These are phyloP conservation scores for Chironomus tentans DNA, from an alignment of 2,888 invertebrate species.

Conservation along the genomic window DNA sequence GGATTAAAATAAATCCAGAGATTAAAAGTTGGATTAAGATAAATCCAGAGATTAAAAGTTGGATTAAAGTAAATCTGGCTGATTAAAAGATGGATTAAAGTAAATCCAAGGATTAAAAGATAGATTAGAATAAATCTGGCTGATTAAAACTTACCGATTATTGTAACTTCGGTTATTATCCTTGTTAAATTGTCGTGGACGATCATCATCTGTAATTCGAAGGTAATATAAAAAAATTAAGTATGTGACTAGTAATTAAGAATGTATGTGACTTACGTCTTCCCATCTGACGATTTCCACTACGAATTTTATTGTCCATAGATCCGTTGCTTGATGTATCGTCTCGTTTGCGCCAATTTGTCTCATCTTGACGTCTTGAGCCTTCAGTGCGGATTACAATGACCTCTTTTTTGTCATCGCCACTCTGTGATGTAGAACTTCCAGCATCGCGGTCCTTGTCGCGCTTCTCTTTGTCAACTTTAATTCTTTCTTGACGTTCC, in stretches of 20 bases:
- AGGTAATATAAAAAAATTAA: not conserved
- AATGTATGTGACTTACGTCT: not conserved
- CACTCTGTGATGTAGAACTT: not conserved
- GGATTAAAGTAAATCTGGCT: not conserved
- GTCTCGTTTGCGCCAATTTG: constrained; percentile 19
- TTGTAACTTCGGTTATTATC: not conserved
- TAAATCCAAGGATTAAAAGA: not conserved
- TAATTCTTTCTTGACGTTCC: constrained; percentile 39
- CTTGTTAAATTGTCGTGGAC: constrained; percentile 14
- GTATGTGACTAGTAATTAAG: not conserved
- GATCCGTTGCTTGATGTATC: constrained; percentile 8
- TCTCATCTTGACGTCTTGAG: constrained; percentile 5
- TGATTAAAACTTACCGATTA: not conserved
- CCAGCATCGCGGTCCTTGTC: constrained; percentile 7
- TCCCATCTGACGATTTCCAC: not conserved
- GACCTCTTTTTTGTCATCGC: constrained; percentile 4
- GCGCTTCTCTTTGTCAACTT: constrained; percentile 31
- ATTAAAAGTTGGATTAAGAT: not conserved
- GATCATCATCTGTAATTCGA: constrained; percentile 8
- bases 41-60: not conserved
- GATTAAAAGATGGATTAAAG: not conserved
- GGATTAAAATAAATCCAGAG: too few species aligned
- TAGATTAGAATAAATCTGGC: not conserved
- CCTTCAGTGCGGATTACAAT: constrained; percentile 18
- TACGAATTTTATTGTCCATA: not conserved